Conservation (phyloP, 2,113 vertebrate genomes). For the Chaetura pelagica region DNA sequence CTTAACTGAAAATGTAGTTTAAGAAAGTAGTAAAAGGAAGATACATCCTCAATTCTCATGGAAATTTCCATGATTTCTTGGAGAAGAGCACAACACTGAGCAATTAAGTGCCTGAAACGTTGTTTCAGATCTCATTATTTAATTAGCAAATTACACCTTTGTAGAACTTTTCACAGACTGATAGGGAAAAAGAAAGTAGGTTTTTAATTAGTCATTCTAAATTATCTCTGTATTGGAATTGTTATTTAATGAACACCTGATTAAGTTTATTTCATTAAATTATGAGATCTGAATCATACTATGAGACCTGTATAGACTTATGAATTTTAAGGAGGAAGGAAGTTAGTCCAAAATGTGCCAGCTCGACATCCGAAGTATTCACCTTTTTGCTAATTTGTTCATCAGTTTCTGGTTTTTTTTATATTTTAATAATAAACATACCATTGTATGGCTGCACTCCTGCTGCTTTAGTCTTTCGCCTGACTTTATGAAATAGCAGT, state of each 20-base stretch:
- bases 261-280: slow-evolving; percentile 46
- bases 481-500: neutral
- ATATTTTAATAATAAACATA: neutral
- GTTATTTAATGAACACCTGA: slow-evolving; percentile 46
- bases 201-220: slow-evolving; percentile 50
- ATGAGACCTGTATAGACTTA: slow-evolving; percentile 32
- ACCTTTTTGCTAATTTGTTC: neutral
- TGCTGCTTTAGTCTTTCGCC: neutral
- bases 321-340: neutral
- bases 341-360: neutral
- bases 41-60: neutral
- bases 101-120: neutral
- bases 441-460: neutral
- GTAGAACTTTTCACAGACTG: neutral
- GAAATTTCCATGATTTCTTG: slow-evolving; percentile 48
- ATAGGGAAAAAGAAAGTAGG: slow-evolving; percentile 22
- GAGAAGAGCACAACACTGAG: neutral
- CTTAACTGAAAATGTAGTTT: neutral
- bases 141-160: slow-evolving; percentile 43
- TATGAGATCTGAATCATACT: slow-evolving; percentile 44
- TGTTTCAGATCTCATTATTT: slow-evolving; percentile 14
- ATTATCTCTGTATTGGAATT: slow-evolving; percentile 33
- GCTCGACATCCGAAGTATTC: neutral
- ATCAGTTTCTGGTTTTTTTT: neutral
- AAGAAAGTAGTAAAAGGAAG: neutral